phyloP scores from a whole-genome alignment of 2,888 invertebrate species.

The Rutpela maculata region DNA sequence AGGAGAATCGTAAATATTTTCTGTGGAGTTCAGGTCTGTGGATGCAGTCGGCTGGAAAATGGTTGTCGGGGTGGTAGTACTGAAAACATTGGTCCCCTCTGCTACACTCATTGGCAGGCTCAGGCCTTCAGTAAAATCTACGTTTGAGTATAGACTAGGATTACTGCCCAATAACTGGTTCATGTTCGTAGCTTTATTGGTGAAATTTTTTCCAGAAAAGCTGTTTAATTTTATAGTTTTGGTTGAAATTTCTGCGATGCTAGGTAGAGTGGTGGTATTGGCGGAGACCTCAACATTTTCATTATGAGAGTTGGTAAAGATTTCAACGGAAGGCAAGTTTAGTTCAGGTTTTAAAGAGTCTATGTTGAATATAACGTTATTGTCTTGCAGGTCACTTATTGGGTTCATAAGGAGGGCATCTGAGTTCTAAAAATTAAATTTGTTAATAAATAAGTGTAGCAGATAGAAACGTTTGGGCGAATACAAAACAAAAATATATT shows the following conservation, averaged over 20 bases:
- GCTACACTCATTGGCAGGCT: constrained; percentile 19
- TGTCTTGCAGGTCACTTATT: constrained; percentile 62
- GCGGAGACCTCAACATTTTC: background rate
- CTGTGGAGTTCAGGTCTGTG: constrained; percentile 33
- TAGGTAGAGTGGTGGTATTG: constrained; percentile 8
- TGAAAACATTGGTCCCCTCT: constrained; percentile 5
- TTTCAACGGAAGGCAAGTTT: constrained; percentile 28
- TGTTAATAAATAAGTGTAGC: too few species aligned
- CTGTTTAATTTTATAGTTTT: constrained; percentile 20
- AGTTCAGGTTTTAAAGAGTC: constrained; percentile 33
- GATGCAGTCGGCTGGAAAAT: constrained; percentile 16
- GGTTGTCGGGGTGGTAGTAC: background rate
- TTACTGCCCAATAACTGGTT: constrained; percentile 9
- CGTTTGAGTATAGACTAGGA: constrained; percentile 13
- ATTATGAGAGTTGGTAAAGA: background rate
- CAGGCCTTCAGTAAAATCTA: constrained; percentile 6
- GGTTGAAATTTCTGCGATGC: constrained; percentile 24
- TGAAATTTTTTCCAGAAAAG: background rate
- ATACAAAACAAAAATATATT: too few species aligned
- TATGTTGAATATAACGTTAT: constrained; percentile 60
- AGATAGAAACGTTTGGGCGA: too few species aligned
- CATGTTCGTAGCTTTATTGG: constrained; percentile 4
- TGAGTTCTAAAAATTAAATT: constrained; percentile 32
- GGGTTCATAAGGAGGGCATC: constrained; percentile 61
- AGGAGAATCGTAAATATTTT: constrained; percentile 49